These are phyloP conservation scores for Gnathochromis pfefferi DNA, from an alignment of 2,113 vertebrate genomes.

Conservation along the genomic window DNA sequence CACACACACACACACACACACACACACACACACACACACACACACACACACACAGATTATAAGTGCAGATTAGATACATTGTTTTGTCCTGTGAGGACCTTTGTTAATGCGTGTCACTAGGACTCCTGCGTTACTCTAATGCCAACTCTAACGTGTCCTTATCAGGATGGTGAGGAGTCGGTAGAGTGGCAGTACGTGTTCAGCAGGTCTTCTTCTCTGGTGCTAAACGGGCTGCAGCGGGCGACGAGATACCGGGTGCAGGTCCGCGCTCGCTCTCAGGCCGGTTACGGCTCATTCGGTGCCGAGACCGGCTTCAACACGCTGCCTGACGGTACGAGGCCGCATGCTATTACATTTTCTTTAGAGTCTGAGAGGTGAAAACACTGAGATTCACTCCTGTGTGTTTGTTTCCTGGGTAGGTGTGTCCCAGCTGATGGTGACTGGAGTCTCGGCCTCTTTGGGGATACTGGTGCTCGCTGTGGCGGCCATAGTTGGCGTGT, in stretches of 20 bases:
- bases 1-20: too few species aligned
- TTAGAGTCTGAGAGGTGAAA: not conserved
- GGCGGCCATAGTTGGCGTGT: conserved; percentile 32
- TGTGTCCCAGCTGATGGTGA: conserved; percentile 63
- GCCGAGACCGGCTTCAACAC: conserved; percentile 64
- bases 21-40: too few species aligned
- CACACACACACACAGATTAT: not conserved
- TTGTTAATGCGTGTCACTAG: fast-evolving
- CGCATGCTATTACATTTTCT: fast-evolving
- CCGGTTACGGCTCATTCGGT: conserved; percentile 78
- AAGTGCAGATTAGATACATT: fast-evolving
- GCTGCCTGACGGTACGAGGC: conserved; percentile 64
- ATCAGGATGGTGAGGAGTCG: conserved; percentile 39
- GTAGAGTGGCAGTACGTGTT: conserved; percentile 70
- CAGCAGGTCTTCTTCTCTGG: conserved; percentile 58
- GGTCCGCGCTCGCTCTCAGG: conserved; percentile 74
- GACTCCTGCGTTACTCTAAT: not conserved
- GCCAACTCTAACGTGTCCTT: not conserved
- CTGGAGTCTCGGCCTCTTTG: conserved; percentile 64
- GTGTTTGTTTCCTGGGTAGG: not conserved
- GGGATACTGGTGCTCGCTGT: conserved; percentile 67
- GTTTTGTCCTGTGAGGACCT: not conserved
- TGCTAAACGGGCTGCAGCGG: conserved; percentile 63
- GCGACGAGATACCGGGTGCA: conserved; percentile 73
- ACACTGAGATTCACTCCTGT: not conserved